Base-by-base conservation (phyloP, 2,797 vertebrate species). In the Antrozous pallidus region DNA sequence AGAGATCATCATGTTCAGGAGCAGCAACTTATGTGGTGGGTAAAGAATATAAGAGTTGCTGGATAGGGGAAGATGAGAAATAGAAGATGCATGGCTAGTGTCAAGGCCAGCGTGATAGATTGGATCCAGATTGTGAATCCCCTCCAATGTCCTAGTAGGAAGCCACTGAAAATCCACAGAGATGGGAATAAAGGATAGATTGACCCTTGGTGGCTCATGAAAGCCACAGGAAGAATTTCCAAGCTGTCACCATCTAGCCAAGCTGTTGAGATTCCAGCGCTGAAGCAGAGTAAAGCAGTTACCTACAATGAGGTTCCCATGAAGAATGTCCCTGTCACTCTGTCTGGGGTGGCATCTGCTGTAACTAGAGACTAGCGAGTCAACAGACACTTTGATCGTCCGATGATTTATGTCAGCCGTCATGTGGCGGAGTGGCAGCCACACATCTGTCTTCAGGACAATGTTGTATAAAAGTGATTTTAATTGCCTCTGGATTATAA, bases 321-420 rank as follows among this genome's bases (percentile, higher is more conserved):
- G 97, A 98, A 98, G 97, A 98, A 98, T 98, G 97, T 98, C 94
- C 96, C 96, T 98, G 97, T 98, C 98, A 98, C 95, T 98, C 97
- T 97, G 93, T 97, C 88, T 98, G 94, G 94, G 96, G 92, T 97
- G 97, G 97, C 98, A 98, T 98, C 98, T 99, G 98, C 97, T 96
- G 91, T 95, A 98, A 97, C 98, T 98, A 97, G 97, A 98, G 97
- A 95, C 97, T 96, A 95, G 97, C 96, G 80, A 98, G 97, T 98
- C 97, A 97, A 98, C 74, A 98, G 98, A 98, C 96, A 96, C 96
- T 99, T 98, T 98, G 98, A 99, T 98, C 94, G 40, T 82, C 92
- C 94, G 97, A 97, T 98, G 98, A 99, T 98, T 98, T 98, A 98
- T 98, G 98, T 98, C 98, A 98, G 96, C 96, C 94, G 94, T 98